These are phyloP conservation scores for Serilophus lunatus DNA, from an alignment of 2,113 vertebrate genomes.

Conservation along the genomic window DNA sequence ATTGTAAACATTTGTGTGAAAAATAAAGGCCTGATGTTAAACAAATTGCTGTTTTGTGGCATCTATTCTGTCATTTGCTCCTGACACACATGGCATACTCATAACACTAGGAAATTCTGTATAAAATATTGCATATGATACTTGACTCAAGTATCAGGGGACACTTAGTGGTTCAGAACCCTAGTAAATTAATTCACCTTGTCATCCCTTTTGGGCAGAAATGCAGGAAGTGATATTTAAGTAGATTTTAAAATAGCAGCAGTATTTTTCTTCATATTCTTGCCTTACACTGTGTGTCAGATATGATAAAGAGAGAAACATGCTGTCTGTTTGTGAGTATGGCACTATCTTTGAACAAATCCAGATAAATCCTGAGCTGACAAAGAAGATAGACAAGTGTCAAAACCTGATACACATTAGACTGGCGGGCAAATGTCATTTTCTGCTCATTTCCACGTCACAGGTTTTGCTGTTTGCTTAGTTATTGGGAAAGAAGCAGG, in stretches of 20 bases:
- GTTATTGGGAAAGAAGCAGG: neutral
- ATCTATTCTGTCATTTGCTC: neutral
- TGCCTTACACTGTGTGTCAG: neutral
- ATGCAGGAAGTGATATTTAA: slow-evolving; percentile 6
- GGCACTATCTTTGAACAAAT: slow-evolving; percentile 16
- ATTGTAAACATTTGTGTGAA: neutral
- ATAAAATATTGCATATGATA: neutral
- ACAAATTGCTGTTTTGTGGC: neutral
- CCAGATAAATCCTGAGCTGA: slow-evolving; percentile 17
- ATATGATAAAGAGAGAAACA: neutral
- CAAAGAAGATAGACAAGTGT: slow-evolving; percentile 48
- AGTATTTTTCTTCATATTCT: neutral
- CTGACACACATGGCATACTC: neutral
- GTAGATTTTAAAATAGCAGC: slow-evolving; percentile 18
- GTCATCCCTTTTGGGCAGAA: neutral
- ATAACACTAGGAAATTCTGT: neutral
- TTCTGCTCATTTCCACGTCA: slow-evolving; percentile 31
- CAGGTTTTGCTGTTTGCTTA: neutral
- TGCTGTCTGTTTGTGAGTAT: neutral
- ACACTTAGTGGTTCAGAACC: neutral
- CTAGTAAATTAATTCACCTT: slow-evolving; percentile 25
- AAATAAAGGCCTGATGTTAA: neutral
- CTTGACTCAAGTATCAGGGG: neutral
- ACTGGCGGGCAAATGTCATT: slow-evolving; percentile 23
- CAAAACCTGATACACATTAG: neutral